Evolutionary conservation across 2,888 invertebrate genomes (phyloP).

Genomic region (Drosophila meridionalis): DNA sequence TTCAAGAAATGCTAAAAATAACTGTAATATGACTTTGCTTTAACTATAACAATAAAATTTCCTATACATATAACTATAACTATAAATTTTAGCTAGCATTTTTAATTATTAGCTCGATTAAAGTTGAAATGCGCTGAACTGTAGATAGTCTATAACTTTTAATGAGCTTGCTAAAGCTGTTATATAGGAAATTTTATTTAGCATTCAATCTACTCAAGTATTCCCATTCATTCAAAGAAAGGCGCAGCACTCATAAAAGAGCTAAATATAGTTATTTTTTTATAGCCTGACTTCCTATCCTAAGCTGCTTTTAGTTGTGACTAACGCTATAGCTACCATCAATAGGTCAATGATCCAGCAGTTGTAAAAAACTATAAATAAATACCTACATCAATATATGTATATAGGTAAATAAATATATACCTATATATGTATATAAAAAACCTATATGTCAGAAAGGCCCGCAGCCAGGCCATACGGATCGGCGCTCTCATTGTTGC

Average conservation of each 20-base stretch:
- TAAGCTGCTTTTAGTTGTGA: constrained; percentile 12
- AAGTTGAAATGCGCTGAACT: not conserved
- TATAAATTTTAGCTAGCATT: not conserved
- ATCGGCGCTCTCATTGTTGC: constrained; percentile 37
- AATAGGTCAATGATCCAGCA: constrained; percentile 68
- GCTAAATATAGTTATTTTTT: constrained; percentile 1
- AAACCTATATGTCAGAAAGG: constrained; percentile 6
- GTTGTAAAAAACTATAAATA: constrained; percentile 24
- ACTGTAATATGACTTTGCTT: too few species aligned
- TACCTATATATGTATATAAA: not conserved
- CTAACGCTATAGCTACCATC: constrained; percentile 17
- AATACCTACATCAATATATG: constrained; percentile 9
- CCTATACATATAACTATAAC: too few species aligned
- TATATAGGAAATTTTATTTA: not conserved
- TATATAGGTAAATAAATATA: too few species aligned
- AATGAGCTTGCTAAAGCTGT: not conserved
- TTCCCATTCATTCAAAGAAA: not conserved
- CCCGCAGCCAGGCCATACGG: constrained; percentile 21
- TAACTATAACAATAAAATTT: too few species aligned
- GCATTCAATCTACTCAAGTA: not conserved
- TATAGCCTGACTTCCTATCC: not conserved
- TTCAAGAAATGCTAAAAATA: too few species aligned
- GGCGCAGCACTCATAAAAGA: constrained; percentile 1
- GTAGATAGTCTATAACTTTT: not conserved
- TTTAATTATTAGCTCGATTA: not conserved